Base-by-base conservation (phyloP, 2,113 vertebrate species). In the Oncorhynchus tshawytscha region DNA sequence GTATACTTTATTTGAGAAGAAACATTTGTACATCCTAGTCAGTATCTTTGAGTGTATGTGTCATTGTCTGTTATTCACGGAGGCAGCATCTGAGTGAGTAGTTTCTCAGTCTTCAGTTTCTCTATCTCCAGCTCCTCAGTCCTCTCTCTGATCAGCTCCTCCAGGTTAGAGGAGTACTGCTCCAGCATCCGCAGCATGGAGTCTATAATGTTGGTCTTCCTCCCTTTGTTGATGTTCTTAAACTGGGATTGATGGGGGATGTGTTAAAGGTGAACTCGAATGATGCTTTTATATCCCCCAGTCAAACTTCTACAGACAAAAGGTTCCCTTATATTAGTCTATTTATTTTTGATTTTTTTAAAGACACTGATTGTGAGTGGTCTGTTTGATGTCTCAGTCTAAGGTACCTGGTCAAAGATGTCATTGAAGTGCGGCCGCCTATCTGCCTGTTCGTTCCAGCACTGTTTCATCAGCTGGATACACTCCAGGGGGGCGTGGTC, bases 121-220 rank as follows among this genome's bases (percentile, higher is more conserved):
- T 90, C 89, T 9, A 90, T 81, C 77, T 90, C 88, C 71, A 90
- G 78, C 39, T 45, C 39, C 39, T 45, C 39, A 0, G 39, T 45
- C 39, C 67, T 90, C 54, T 90, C 89, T 31, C 85, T 76, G 67
- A 89, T 89, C 72, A 90, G 82, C 79, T 90, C 89, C 67, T 90
- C 89, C 45, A 90, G 81, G 76, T 89, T 88, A 70, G 88, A 89
- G 11, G 89, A 90, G 70, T 89, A 88, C 78, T 90, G 88, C 75
- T 89, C 89, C 77, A 90, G 71, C 89, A 89, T 89, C 3, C 88
- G 85, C 60, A 90, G 70, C 89, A 90, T 88, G 64, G 89, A 89
- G 77, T 89, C 89, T n/a, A 90, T 89, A 49, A 90, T 89, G 79
- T 89, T 90, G 8, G 89, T 89, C 82, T 87, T 89, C 74, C 84